phyloP scores from a whole-genome alignment of 2,888 invertebrate genomes.

The Eilema sororculum region DNA sequence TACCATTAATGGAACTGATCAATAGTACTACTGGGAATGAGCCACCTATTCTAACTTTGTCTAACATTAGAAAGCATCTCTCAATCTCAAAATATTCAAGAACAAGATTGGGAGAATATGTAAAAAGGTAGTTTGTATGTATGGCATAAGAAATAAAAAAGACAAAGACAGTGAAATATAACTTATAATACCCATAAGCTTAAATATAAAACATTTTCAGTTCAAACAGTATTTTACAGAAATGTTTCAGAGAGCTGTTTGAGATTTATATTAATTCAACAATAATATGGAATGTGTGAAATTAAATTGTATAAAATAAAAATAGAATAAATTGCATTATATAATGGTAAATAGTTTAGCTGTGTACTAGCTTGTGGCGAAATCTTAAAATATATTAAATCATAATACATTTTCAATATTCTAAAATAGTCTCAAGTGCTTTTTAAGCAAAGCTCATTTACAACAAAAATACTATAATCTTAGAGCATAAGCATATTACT shows the following conservation, averaged over 20 bases:
- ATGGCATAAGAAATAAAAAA: slow-evolving; percentile 3
- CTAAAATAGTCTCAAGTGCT: slow-evolving; percentile 34
- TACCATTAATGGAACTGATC: no score
- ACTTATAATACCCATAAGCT: slow-evolving; percentile 48
- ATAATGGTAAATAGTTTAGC: slow-evolving; percentile 9
- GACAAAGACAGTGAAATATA: slow-evolving; percentile 17
- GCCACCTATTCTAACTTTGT: no score
- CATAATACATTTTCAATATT: slow-evolving; percentile 20
- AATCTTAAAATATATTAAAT: slow-evolving; percentile 26
- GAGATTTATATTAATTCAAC: slow-evolving; percentile 22
- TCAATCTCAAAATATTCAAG: no score
- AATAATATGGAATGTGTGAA: slow-evolving; percentile 42
- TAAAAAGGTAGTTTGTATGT: not conserved
- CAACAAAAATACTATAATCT: slow-evolving; percentile 28
- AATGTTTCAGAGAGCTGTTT: slow-evolving; percentile 21
- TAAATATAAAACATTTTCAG: slow-evolving; percentile 37
- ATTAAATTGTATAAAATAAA: slow-evolving; percentile 3
- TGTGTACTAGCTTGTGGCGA: slow-evolving; percentile 25
- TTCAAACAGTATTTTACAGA: slow-evolving; percentile 12
- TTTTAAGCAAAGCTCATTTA: slow-evolving; percentile 47
- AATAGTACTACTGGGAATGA: no score
- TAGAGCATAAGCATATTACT: slow-evolving; percentile 22
- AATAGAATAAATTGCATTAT: slow-evolving; percentile 22
- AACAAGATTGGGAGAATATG: not conserved
- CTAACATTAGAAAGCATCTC: no score